Evolutionary conservation across 2,888 invertebrate genomes (phyloP), one percentile per base, ranked within the genome.

Genomic region (Epinotia ramella): DNA sequence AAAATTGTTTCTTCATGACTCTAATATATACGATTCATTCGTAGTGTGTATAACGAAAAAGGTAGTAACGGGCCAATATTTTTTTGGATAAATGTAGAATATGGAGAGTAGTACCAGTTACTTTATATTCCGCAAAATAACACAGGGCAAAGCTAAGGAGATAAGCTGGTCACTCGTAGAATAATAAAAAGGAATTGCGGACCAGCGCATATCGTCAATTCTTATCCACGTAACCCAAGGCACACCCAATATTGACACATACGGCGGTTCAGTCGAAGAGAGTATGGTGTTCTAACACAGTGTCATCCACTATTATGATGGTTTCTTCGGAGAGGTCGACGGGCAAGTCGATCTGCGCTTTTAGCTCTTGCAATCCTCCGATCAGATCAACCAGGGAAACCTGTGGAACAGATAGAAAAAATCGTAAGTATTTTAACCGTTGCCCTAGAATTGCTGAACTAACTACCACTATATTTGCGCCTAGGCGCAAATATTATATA

Each of bases 251-350:
- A n/a, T 53, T 7, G 5, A 1, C n/a, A 16, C 49, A 16, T 9
- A 40, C 9, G 40, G 40, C 9, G 40, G 40, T 7, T 49, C 49
- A 92, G 78, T 93, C 92, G 66, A 88, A 89, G 16, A 94, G 86
- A 1, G 94, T 94, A 73, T 93, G 91, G 73, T 94, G 92, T 64
- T 93, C 92, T 0, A 92, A 66, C 2, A 92, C 82, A 0, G 93
- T 93, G 77, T 94, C 94, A 63, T 94, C 93, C 3, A 84, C 87
- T 63, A 94, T 89, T 4, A 93, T 80, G 24, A 92, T 93, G 77
- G 88, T 87, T 53, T 93, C 93, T 20, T 92, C 93, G 0, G 87
- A 81, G 20, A 90, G 88, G 77, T 93, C 93, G 76, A 89, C 90
- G 0, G 92, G 91, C 64, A 93, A 79, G 72, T 92, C 92, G 16